Evolutionary conservation across 1,140 invertebrate species (phyloP), one percentile per base, ranked within the genome.

Genomic region (Nasonia giraulti): DNA sequence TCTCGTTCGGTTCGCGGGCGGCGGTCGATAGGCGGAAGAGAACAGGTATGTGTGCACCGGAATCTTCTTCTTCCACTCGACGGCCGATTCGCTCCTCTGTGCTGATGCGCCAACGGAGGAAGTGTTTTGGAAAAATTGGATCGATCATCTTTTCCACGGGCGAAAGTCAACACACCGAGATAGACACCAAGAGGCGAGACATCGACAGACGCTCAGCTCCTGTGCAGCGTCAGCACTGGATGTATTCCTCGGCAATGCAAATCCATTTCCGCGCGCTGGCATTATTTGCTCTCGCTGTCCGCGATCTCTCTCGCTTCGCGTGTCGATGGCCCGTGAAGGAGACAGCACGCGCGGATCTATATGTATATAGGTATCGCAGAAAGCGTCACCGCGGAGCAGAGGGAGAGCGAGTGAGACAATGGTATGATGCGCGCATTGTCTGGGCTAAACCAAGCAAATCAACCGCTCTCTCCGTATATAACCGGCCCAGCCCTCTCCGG

Each of bases 361-460:
- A 62, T 17, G 20, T 14, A 20, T 14, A 40, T 40, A 40, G 0
- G 37, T 8, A 5, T 5, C 2, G 37, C 47, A 50, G 47, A 50
- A 50, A 50, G 50, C 5, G 62, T 11, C 20, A 11, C 37, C 37
- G 37, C 37, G 27, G 1, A 27, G 27, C 27, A 27, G 27, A 27
- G 27, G 27, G 27, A 40, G 37, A 47, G 40, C 73, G 66, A 47
- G 37, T 47, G 44, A 71, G 40, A 50, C 47, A 50, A 50, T 1
- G 14, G 33, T 47, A 44, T 23, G 50, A 71, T 5, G 68, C 27
- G 55, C n/a, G 17, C 73, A 83, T 76, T 83, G 81, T 83, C 73
- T 55, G 17, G 33, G 44, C 11, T 44, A 66, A 83, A 31, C 8
- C 81, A 68, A 83, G 81, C 81, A 40, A 66, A 82, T 82, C 71